Conservation (phyloP, 2,113 vertebrate species). For the Microcebus jonahi region DNA sequence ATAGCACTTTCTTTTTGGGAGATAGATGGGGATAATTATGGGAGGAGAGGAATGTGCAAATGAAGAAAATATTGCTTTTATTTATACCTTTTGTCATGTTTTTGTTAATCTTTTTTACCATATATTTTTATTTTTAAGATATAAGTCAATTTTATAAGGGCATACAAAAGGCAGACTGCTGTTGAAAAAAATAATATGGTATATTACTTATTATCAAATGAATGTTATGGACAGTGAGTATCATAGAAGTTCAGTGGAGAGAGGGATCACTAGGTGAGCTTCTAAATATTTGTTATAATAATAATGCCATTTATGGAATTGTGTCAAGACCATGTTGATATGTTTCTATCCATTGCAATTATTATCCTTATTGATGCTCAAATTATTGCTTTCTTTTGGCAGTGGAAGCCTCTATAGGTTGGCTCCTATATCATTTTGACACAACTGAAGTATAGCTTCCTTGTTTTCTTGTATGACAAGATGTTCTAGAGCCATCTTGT, state of each 20-base stretch:
- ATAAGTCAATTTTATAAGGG: not conserved
- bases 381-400: not conserved
- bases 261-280: not conserved
- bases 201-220: not conserved
- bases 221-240: not conserved
- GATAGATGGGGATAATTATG: not conserved
- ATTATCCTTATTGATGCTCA: not conserved
- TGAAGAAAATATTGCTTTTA: conserved; percentile 6
- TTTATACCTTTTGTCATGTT: not conserved
- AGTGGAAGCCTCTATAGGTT: not conserved
- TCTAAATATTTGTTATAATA: not conserved
- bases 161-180: not conserved
- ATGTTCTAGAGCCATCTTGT: not conserved
- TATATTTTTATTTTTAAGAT: not conserved
- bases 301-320: not conserved
- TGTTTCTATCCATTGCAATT: not conserved
- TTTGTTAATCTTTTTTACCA: not conserved
- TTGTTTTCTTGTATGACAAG: not conserved
- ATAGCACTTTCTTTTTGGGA: not conserved
- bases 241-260: not conserved
- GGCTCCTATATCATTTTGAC: not conserved
- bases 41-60: not conserved
- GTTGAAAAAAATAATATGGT: not conserved
- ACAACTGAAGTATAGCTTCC: not conserved
- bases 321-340: not conserved